Conservation (phyloP, 2,113 vertebrate species). For the Eubucco bourcierii region DNA sequence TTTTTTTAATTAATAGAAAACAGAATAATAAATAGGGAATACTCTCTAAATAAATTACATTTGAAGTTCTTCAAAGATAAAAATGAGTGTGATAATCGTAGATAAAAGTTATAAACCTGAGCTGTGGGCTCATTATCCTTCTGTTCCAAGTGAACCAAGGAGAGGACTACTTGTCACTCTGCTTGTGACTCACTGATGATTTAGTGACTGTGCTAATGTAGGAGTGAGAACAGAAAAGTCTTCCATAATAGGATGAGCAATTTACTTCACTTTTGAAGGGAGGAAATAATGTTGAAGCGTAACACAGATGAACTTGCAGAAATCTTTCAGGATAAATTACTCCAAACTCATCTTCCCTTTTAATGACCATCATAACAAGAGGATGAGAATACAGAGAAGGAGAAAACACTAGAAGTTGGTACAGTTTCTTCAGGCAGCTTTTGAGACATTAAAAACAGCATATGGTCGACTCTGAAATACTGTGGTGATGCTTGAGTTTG, state of each 20-base stretch:
- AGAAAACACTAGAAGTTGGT: not conserved
- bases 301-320: not conserved
- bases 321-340: not conserved
- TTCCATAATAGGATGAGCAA: not conserved
- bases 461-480: not conserved
- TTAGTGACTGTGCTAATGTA: not conserved
- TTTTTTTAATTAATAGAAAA: slow-evolving; percentile 22
- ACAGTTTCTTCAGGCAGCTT: not conserved
- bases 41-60: not conserved
- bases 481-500: not conserved
- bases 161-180: not conserved
- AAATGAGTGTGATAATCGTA: not conserved
- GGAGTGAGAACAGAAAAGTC: not conserved
- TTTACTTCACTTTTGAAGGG: not conserved
- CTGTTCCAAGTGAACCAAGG: not conserved
- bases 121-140: not conserved
- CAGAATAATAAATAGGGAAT: slow-evolving; percentile 9
- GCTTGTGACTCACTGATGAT: not conserved
- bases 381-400: not conserved
- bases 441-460: not conserved
- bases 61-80: not conserved
- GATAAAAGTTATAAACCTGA: not conserved
- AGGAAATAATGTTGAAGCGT: not conserved
- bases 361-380: not conserved
- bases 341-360: not conserved